Percentiles rank a stretch among this genome's conserved stretches.
phyloP scores from a whole-genome alignment of 2,797 vertebrate species.

The Hylomyscus alleni region DNA sequence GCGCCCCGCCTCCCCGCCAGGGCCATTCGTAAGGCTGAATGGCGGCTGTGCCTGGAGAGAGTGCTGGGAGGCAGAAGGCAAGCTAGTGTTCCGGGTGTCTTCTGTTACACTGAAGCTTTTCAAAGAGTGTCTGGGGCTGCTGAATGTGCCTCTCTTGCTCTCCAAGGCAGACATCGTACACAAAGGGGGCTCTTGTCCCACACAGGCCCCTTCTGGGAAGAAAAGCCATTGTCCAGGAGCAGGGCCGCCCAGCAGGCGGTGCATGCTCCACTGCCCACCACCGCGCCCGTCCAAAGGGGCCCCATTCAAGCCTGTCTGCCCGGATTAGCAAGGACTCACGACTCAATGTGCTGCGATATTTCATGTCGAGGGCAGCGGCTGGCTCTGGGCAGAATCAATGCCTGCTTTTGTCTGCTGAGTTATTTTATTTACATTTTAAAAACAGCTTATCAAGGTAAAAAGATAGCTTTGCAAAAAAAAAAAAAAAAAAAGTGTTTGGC shows the following conservation, averaged over 20 bases:
- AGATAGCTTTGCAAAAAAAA: conserved; percentile 86
- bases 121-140: conserved; percentile 89
- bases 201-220: conserved; percentile 87
- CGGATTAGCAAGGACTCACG: conserved; percentile 89
- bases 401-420: conserved; percentile 88
- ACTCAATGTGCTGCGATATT: conserved; percentile 89
- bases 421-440: conserved; percentile 91
- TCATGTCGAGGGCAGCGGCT: conserved; percentile 88
- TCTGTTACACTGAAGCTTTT: conserved; percentile 90
- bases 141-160: conserved; percentile 88
- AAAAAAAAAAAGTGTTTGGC: conserved; percentile 80
- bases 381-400: conserved; percentile 87
- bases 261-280: conserved; percentile 89
- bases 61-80: conserved; percentile 87
- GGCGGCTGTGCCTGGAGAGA: conserved; percentile 84
- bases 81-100: conserved; percentile 88
- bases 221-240: conserved; percentile 89
- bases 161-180: conserved; percentile 85
- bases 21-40: conserved; percentile 67
- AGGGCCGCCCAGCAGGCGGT: conserved; percentile 90
- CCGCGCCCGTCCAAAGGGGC: conserved; percentile 85
- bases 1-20: conserved; percentile 75
- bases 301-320: conserved; percentile 90
- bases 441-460: conserved; percentile 91
- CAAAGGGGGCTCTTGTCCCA: conserved; percentile 91